These are phyloP conservation scores for Mamestra brassicae DNA, from an alignment of 2,888 invertebrate genomes.

Conservation along the genomic window DNA sequence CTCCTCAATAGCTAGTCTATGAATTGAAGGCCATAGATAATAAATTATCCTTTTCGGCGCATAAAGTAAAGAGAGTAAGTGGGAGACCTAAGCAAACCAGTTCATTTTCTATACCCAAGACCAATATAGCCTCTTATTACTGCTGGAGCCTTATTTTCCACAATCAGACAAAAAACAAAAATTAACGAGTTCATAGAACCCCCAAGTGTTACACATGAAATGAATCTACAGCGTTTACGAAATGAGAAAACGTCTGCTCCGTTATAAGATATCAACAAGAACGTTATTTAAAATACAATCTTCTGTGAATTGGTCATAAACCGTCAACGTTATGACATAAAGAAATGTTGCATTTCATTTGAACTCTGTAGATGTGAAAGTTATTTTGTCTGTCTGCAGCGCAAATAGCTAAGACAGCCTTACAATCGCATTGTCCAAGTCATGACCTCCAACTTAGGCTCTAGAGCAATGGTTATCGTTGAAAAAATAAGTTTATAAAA, in stretches of 20 bases:
- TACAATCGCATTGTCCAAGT: neutral
- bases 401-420: neutral
- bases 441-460: neutral
- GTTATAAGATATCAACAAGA: conserved; percentile 21
- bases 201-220: conserved; percentile 10
- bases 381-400: neutral
- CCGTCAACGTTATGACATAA: neutral
- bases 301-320: conserved; percentile 21
- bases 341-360: conserved; percentile 21
- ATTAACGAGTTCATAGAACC: conserved; percentile 18
- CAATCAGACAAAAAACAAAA: conserved; percentile 15
- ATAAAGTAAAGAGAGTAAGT: neutral
- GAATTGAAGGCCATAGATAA: neutral
- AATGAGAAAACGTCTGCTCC: conserved; percentile 46
- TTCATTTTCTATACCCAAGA: neutral
- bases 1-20: neutral
- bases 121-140: neutral
- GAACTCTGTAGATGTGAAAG: neutral
- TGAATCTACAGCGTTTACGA: conserved; percentile 19
- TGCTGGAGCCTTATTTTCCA: neutral
- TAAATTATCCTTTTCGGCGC: neutral
- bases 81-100: neutral
- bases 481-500: too few relatives aligned
- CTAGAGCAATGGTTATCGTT: too few relatives aligned
- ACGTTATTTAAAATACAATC: conserved; percentile 34